Evolutionary conservation across 2,113 vertebrate species (phyloP), one percentile per base, ranked within the genome.

Genomic region (Todiramphus saurophagus): DNA sequence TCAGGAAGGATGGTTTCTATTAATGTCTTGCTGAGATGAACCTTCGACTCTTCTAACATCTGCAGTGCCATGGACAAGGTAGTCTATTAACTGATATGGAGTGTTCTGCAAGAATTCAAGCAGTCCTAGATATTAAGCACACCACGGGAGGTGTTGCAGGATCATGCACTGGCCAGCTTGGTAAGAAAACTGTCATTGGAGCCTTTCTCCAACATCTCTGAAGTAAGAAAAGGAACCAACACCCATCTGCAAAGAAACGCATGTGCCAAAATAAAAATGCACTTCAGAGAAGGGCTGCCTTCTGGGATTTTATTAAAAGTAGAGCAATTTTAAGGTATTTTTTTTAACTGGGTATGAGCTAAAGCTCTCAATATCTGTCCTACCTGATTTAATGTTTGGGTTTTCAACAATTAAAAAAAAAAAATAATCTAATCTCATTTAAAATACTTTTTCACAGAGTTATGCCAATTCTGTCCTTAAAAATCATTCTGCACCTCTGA

Each of bases 11-110:
- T 94, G 76, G 30, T 87, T 96, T 83, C 51, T 70, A 37, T 93
- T 87, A 88, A 25, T n/a, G 18, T 90, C 93, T 75, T 91, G 55
- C 91, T 74, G 81, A 88, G 78, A 30, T 74, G 59, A 95, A 56
- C n/a, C 30, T 91, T 88, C 93, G 78, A 41, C 35, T 90, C 10
- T 31, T 78, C 7, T 69, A 81, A n/a, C 35, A 64, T 70, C 51
- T 86, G 39, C 58, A 72, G 3, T 37, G 18, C 63, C 15, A 12
- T 7, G 30, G 76, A 81, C 18, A 74, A 77, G 21, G 9, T 41
- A 53, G 33, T 82, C 69, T 75, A 14, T 51, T 86, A 77, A 77
- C 25, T 50, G 41, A 41, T 56, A 44, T 0, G 4, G 51, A 75
- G 20, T 31, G 43, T 81, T 88, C 55, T 92, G 73, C 30, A 60